These are phyloP conservation scores for Geococcyx californianus DNA, from an alignment of 2,113 vertebrate genomes.

Conservation along the genomic window DNA sequence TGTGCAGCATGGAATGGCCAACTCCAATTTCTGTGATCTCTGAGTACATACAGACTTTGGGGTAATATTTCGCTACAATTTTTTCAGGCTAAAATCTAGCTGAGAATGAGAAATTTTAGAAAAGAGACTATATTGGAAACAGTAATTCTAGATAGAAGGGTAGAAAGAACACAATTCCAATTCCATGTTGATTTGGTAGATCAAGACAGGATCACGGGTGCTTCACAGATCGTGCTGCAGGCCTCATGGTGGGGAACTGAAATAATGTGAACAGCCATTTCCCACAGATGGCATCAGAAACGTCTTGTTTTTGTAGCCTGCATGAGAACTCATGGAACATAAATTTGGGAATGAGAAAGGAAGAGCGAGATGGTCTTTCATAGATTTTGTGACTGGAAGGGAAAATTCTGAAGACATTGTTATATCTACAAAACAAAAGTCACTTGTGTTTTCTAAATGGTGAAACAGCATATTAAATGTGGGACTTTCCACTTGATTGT, in stretches of 20 bases:
- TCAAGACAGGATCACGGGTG: neutral
- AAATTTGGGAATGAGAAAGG: neutral
- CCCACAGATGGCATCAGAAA: neutral
- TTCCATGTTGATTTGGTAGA: neutral
- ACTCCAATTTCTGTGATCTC: neutral
- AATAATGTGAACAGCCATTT: neutral
- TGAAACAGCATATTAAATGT: neutral
- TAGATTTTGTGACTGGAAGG: neutral
- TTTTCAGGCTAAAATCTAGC: neutral
- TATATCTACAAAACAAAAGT: neutral
- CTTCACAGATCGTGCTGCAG: neutral
- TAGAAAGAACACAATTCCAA: neutral
- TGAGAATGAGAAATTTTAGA: neutral
- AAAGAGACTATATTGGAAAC: neutral
- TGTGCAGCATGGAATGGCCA: neutral
- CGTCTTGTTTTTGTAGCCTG: neutral
- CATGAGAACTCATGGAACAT: neutral
- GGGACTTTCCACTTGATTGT: neutral
- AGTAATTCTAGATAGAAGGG: neutral
- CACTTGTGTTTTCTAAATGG: neutral
- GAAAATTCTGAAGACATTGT: neutral
- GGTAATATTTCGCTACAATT: neutral
- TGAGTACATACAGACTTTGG: neutral
- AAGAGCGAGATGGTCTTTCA: neutral
- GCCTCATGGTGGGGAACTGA: neutral